Base-by-base conservation (phyloP, 2,797 vertebrate species). In the Lemur catta region DNA sequence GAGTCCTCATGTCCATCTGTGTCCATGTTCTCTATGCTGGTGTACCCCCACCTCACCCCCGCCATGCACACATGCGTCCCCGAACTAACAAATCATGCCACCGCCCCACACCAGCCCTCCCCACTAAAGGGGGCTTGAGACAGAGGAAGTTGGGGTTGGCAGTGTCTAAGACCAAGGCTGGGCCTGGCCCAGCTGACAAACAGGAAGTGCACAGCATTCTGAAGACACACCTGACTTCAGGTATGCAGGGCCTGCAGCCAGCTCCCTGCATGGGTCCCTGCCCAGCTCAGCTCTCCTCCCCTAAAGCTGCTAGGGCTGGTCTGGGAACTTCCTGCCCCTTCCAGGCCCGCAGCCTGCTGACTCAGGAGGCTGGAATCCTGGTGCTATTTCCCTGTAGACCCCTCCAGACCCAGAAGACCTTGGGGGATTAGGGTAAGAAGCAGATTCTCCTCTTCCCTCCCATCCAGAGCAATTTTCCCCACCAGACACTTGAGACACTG, bases 401-500 rank as follows among this genome's bases (percentile, higher is more conserved):
- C 46, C 0, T 17, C 67, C 78, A 59, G 18, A 18, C 28, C 55
- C 71, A 41, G 57, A 41, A 86, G 33, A n/a, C 38, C 14, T 46
- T 35, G 24, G 59, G 55, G 2, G 15, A 35, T 12, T n/a, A 38
- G 13, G 7, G 12, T 33, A 59, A 38, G 43, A 33, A 48, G 33
- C 4, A 6, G 48, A 38, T 33, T 5, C 5, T 33, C 24, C 55
- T 43, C 90, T 67, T 85, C 48, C 11, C 12, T 59, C n/a, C 9
- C 20, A 2, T 7, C 33, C 41, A 28, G n/a, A 52, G 30, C 14
- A 1, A 26, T 35, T 63, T 55, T 84, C 35, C 50, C 78, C 48
- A 87, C 38, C 82, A 91, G 92, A 76, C 63, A 78, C 91, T 86
- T 87, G 84, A 93, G 6, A 96, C 11, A 89, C 99, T 98, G 98